Evolutionary conservation across 2,113 vertebrate genomes (phyloP), one percentile per base, ranked within the genome.

Genomic region (Larimichthys polyactis): DNA sequence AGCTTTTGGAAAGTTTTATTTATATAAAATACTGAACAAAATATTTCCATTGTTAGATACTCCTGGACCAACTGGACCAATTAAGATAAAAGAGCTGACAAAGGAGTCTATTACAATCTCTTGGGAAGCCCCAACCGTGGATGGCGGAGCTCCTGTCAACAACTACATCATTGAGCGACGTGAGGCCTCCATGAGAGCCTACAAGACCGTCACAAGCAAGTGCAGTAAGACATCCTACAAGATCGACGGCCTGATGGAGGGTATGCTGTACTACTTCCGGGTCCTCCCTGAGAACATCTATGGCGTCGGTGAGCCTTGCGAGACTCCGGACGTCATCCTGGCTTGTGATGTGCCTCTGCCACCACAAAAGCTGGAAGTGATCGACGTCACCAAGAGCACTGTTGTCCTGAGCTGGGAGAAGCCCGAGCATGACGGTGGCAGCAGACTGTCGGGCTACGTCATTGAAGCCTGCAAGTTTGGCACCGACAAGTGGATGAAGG

Each of bases 241-340:
- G 94, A 95, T 99, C 17, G 96, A 96, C 17, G 95, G 96, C 70
- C 96, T 99, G 67, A 87, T 96, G 82, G 98, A 99, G 93, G 98
- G 98, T 89, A 95, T 96, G 92, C 91, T 99, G 71, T 99, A 99
- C 93, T 99, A 99, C 91, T 99, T 99, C 94, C 95, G 98, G 85
- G 97, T 99, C 32, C 90, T 99, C 24, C 97, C 98, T 76, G 98
- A 99, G 93, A 99, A 99, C 79, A 98, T 99, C 80, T 99, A 99
- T 0, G 98, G 98, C 20, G 93, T 99, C 20, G 98, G 98, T 59
- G 98, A 99, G 90, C 93, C 97, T 0, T 94, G 96, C 79, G 97
- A 99, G 94, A 98, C 97, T 58, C 92, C 94, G 19, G 98, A 99
- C 81, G 95, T 97, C 19, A 89, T 99, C 36, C 90, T 98, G 66